A percentile compares a stretch with the other conserved stretches of the same genome.
phyloP scores from a whole-genome alignment of 2,113 vertebrate genomes.

The Neolamprologus sp. region DNA sequence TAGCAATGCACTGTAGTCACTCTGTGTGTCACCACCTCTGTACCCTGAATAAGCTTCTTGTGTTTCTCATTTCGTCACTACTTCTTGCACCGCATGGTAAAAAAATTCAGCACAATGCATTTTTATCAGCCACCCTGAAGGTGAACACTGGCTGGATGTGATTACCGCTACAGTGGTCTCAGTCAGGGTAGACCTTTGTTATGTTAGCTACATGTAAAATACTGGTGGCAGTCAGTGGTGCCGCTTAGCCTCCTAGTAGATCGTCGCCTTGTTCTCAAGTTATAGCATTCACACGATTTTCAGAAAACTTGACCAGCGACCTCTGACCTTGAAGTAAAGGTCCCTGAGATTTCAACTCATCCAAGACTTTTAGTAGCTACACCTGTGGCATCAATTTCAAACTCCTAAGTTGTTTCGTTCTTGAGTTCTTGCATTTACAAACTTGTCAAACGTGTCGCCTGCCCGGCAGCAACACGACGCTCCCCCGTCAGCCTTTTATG shows the following conservation, averaged over 20 bases:
- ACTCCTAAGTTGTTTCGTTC: background rate
- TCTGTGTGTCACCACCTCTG: background rate
- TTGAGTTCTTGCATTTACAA: background rate
- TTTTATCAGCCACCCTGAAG: background rate
- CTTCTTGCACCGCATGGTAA: background rate
- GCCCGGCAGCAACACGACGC: accelerated
- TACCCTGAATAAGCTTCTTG: background rate
- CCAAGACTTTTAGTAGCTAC: accelerated
- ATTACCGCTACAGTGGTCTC: background rate
- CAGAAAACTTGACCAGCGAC: background rate
- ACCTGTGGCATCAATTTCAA: background rate
- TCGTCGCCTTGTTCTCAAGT: background rate
- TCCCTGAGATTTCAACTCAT: background rate
- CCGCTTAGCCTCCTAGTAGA: background rate
- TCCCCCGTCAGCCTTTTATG: background rate
- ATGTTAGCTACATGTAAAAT: background rate
- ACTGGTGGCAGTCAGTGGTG: background rate
- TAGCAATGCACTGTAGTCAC: background rate
- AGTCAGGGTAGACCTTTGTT: background rate
- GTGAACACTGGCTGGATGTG: background rate
- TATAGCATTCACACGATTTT: background rate
- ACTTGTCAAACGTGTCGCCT: background rate
- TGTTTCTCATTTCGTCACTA: background rate
- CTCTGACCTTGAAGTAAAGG: background rate
- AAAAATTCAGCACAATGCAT: accelerated